Base-by-base conservation (phyloP, 30 jellyfish, hydroid and myxozoan species). In the Mastigias papua region DNA sequence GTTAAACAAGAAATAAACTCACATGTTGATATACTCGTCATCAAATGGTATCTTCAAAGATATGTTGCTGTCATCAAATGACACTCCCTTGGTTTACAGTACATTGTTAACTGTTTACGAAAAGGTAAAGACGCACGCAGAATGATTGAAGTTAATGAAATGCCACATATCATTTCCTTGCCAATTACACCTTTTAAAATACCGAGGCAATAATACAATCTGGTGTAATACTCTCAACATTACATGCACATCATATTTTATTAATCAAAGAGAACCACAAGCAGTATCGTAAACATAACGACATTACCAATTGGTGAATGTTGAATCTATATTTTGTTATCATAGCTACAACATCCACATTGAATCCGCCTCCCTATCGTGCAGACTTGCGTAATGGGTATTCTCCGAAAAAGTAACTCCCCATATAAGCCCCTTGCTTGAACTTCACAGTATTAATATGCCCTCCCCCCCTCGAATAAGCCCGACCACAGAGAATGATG, bases 291-390 rank as follows among this genome's bases (percentile, higher is more conserved):
- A 17, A 23, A 63, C 42, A 63, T 20, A 17, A 25, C 35, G 35
- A 2, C 2, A 26, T 54, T 22, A 63, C 7, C 42, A 13, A 63
- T 7, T 9, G 27, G 21, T 7, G 21, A 4, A 7, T 4, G 42
- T 63, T 22, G 15, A 42, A 2, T 57, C 13, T 5, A 13, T 63
- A 6, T 63, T 63, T 63, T 63, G 74, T 63, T 22, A 63, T 63
- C 74, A 63, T 63, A 63, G 74, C 74, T 63, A 63, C 74, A 63
- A 26, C 46, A 63, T 23, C 74, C 42, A 63, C 74, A 63, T 63
- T 63, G 74, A 25, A 63, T 63, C 42, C 2, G 42, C 74, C 74
- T 63, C 74, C 46, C 19, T 63, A 63, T 25, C 74, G 74, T 13
- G 23, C 30, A 20, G 19, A 19, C 69, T 5, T 5, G 54, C 7